Conservation (phyloP, 2,113 vertebrate genomes). For the Steatornis caripensis region DNA sequence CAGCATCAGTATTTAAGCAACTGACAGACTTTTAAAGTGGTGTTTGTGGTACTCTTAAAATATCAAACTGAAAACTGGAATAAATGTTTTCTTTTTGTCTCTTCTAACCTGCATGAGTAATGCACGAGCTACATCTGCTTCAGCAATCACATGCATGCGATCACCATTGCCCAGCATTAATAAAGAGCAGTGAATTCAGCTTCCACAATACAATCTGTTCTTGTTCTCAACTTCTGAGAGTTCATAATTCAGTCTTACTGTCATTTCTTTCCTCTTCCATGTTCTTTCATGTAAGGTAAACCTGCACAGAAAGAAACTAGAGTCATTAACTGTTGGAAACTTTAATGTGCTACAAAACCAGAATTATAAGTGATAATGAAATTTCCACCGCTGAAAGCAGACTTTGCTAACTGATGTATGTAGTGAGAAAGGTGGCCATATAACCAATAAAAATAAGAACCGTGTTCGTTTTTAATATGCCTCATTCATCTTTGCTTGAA, state of each 20-base stretch:
- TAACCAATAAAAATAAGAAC: slow-evolving; percentile 63
- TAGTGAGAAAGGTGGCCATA: slow-evolving; percentile 69
- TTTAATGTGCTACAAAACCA: slow-evolving; percentile 75
- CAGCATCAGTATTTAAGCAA: background rate
- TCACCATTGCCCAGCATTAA: background rate
- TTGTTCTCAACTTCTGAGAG: slow-evolving; percentile 63
- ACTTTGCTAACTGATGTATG: slow-evolving; percentile 66
- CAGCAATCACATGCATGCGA: background rate
- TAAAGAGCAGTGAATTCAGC: slow-evolving; percentile 25
- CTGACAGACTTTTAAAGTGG: background rate
- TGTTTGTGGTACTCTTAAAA: background rate
- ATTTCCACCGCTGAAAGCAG: slow-evolving; percentile 73
- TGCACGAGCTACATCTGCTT: background rate
- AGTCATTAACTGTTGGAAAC: slow-evolving; percentile 80
- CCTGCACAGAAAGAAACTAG: slow-evolving; percentile 67
- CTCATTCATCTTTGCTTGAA: slow-evolving; percentile 52
- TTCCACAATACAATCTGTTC: slow-evolving; percentile 51
- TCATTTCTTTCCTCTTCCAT: slow-evolving; percentile 65
- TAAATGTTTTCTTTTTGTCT: background rate
- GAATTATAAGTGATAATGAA: slow-evolving; percentile 81
- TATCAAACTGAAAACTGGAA: background rate
- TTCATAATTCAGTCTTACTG: slow-evolving; percentile 71
- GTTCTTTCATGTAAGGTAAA: slow-evolving; percentile 64
- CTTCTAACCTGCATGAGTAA: background rate
- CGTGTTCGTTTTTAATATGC: slow-evolving; percentile 41